phyloP scores from a whole-genome alignment of 2,797 vertebrate species.

The Cercopithecus diana region DNA sequence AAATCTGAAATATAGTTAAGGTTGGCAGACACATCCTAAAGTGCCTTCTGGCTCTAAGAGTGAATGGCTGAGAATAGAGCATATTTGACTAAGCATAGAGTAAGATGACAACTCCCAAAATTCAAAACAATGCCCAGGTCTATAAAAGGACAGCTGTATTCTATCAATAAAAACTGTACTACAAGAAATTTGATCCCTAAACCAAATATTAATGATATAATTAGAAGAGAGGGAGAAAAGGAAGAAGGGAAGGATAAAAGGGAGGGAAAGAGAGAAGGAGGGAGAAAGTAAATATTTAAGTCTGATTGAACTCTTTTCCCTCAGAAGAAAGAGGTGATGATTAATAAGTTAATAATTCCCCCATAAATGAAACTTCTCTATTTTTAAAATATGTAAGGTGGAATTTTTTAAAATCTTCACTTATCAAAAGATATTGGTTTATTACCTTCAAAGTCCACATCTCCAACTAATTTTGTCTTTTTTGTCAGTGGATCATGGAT shows the following conservation, averaged over 20 bases:
- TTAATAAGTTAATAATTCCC: background rate
- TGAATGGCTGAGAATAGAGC: background rate
- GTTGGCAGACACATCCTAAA: background rate
- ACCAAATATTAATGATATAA: background rate
- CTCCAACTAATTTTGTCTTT: constrained; percentile 91
- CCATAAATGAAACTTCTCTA: background rate
- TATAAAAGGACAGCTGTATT: background rate
- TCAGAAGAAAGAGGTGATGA: background rate
- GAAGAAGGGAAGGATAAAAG: background rate
- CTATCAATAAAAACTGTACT: background rate
- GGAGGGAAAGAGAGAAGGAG: too few species aligned
- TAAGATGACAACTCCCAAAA: background rate
- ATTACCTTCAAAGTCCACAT: constrained; percentile 96
- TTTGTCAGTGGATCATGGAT: constrained; percentile 89
- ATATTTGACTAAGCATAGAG: background rate
- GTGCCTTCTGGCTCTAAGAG: background rate
- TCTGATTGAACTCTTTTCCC: background rate
- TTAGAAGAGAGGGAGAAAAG: background rate
- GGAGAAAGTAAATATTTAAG: background rate
- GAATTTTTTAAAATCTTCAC: background rate
- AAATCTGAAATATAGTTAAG: background rate
- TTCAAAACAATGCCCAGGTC: background rate
- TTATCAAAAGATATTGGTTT: constrained; percentile 8
- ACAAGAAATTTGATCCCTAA: background rate
- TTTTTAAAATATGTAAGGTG: background rate